Evolutionary conservation across 2,797 vertebrate genomes (phyloP).

Genomic region (Diglossa cyanea): DNA sequence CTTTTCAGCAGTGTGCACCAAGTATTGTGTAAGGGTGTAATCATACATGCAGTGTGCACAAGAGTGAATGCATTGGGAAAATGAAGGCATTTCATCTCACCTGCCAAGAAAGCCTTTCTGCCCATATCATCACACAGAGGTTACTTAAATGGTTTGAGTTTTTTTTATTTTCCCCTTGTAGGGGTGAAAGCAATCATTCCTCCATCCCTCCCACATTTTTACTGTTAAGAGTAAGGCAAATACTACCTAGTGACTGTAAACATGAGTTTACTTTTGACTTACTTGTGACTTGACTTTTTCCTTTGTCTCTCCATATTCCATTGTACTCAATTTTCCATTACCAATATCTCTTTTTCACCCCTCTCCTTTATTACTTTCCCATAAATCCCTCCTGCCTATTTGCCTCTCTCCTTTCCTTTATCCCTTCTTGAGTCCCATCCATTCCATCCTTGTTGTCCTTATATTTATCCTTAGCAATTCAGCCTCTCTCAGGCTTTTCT

Average conservation of each 20-base stretch:
- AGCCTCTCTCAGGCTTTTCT: background rate
- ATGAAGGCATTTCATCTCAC: slow-evolving; percentile 14
- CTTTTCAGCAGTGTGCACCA: background rate
- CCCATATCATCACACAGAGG: background rate
- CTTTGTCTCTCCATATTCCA: background rate
- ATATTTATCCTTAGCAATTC: background rate
- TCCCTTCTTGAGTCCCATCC: background rate
- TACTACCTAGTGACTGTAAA: background rate
- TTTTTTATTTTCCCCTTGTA: background rate
- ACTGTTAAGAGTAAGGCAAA: background rate
- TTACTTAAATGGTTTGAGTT: background rate
- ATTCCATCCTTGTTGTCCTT: background rate
- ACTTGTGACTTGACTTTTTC: background rate
- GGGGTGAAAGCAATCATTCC: background rate
- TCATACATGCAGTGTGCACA: background rate
- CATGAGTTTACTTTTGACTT: background rate
- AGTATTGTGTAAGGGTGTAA: background rate
- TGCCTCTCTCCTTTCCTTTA: background rate
- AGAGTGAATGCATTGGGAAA: background rate
- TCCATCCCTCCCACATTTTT: background rate
- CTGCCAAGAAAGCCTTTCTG: background rate
- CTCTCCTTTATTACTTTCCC: background rate
- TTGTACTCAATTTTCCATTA: background rate
- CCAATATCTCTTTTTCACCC: background rate
- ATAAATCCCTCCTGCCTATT: background rate